phyloP scores from a whole-genome alignment of 1,140 invertebrate genomes.

The Drosophila serrata region DNA sequence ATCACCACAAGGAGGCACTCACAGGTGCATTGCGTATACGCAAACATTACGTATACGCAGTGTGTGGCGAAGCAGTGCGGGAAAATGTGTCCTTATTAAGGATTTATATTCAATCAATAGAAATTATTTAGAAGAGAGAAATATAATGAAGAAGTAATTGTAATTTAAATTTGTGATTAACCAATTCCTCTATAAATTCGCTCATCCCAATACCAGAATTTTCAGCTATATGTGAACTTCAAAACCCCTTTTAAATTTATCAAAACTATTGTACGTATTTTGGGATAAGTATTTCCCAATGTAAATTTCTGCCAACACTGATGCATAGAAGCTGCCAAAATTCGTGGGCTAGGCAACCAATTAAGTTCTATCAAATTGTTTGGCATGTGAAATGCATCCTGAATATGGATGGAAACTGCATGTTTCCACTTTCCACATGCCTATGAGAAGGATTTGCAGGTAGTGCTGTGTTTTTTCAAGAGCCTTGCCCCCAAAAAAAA shows the following conservation, averaged over 20 bases:
- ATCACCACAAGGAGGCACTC: not conserved
- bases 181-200: no score
- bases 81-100: no score
- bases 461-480: not conserved
- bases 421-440: not conserved
- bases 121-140: no score
- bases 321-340: not conserved
- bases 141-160: not conserved
- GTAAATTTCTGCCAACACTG: not conserved
- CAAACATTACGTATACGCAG: not conserved
- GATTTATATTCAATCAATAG: no score
- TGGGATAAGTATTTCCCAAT: no score
- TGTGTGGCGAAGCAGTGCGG: not conserved
- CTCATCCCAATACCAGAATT: no score
- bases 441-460: not conserved
- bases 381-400: constrained; percentile 40
- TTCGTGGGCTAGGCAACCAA: constrained; percentile 33
- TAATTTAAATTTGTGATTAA: no score
- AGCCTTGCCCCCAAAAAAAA: not conserved
- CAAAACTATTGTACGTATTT: no score
- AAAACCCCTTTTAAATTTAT: no score
- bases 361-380: constrained; percentile 60
- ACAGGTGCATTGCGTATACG: constrained; percentile 2
- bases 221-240: no score
- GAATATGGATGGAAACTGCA: not conserved